phyloP scores from a whole-genome alignment of 2,888 invertebrate genomes.

The Pomacea canaliculata region DNA sequence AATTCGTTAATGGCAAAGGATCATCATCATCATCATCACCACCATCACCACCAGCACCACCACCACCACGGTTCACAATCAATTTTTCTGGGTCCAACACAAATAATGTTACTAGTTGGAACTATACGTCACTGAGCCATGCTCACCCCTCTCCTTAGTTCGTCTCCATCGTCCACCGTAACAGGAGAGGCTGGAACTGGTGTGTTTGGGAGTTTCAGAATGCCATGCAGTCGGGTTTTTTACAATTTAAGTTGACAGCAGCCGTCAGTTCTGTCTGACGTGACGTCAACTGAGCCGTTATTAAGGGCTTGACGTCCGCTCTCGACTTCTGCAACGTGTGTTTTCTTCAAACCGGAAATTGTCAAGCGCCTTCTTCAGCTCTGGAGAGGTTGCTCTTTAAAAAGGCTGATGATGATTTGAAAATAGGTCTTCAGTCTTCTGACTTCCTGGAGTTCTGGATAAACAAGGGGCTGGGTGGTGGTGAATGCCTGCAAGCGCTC shows the following conservation, averaged over 20 bases:
- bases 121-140: neutral
- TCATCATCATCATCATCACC: too few species aligned
- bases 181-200: neutral
- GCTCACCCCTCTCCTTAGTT: too few species aligned
- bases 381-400: neutral
- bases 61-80: too few species aligned
- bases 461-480: too few species aligned
- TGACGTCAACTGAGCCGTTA: constrained; percentile 14
- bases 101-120: neutral
- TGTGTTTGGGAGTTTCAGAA: neutral
- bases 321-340: neutral
- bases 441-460: too few species aligned
- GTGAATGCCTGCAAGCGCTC: too few species aligned
- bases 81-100: neutral
- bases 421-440: too few species aligned
- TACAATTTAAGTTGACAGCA: neutral
- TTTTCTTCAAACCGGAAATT: constrained; percentile 10
- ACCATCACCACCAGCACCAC: too few species aligned
- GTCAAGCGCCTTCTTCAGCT: neutral
- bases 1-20: too few species aligned
- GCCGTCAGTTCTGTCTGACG: constrained; percentile 12
- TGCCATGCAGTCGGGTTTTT: too few species aligned
- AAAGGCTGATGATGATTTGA: too few species aligned
- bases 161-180: too few species aligned
- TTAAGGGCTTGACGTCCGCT: constrained; percentile 6